Evolutionary conservation across 2,888 invertebrate species (phyloP).

Genomic region (Heteromyza rotundicornis): DNA sequence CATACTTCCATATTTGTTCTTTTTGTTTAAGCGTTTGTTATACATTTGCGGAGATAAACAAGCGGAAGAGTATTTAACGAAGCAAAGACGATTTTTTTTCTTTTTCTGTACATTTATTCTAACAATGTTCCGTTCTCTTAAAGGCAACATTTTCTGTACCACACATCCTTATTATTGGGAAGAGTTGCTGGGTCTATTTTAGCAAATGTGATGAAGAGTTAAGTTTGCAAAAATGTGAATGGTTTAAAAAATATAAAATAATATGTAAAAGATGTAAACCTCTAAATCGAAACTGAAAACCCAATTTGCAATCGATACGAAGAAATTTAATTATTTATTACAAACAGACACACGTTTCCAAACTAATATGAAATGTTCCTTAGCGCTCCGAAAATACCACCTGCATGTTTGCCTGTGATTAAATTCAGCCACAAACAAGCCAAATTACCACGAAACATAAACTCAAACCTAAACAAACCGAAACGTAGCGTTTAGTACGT

Average conservation of each 20-base stretch:
- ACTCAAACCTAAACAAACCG: slow-evolving; percentile 12
- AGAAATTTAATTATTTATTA: slow-evolving; percentile 18
- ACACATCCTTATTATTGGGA: no score
- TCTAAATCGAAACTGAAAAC: slow-evolving; percentile 6
- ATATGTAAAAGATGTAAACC: slow-evolving; percentile 5
- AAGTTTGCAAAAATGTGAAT: no score
- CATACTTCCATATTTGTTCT: neutral
- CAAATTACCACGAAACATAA: slow-evolving; percentile 23
- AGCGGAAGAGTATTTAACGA: slow-evolving; percentile 46
- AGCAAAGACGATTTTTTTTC: no score
- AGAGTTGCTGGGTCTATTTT: no score
- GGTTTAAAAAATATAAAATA: neutral
- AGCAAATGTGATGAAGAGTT: no score
- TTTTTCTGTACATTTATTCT: no score
- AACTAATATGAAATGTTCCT: neutral
- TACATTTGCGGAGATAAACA: slow-evolving; percentile 55
- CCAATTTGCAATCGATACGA: slow-evolving; percentile 27
- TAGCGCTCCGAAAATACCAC: slow-evolving; percentile 7
- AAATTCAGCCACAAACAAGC: slow-evolving; percentile 31
- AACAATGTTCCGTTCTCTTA: no score
- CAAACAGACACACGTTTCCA: neutral
- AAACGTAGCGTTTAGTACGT: neutral
- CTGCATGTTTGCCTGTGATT: slow-evolving; percentile 33
- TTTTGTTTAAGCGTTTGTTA: slow-evolving; percentile 45
- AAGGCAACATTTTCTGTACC: no score